Conservation (phyloP, 30 jellyfish, hydroid and myxozoan genomes). For the Chironex yamaguchii region DNA sequence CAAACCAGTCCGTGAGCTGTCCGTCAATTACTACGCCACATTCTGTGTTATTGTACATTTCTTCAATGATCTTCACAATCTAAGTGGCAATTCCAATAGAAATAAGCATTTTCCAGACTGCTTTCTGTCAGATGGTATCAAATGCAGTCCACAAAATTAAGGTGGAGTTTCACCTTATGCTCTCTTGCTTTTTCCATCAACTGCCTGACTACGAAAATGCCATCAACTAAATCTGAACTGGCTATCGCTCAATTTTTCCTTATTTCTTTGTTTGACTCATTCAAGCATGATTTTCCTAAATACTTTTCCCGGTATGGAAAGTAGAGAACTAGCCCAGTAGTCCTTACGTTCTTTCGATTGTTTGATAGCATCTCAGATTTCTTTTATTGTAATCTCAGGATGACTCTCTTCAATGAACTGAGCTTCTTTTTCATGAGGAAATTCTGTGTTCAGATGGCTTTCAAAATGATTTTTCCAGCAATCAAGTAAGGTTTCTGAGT, state of each 20-base stretch:
- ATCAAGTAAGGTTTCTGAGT: too few relatives aligned
- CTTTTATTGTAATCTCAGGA: neutral
- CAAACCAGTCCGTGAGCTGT: conserved; percentile 58
- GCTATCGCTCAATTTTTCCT: neutral
- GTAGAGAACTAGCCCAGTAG: conserved; percentile 23
- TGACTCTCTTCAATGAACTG: neutral
- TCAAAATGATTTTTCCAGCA: conserved; percentile 45
- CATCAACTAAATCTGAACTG: conserved; percentile 49
- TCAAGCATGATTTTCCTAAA: conserved; percentile 22
- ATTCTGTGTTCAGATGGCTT: conserved; percentile 28
- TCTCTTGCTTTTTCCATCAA: conserved; percentile 51
- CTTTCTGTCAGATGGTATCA: conserved; percentile 58
- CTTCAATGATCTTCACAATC: conserved; percentile 25
- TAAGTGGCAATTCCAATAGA: conserved; percentile 29
- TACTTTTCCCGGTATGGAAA: conserved; percentile 43
- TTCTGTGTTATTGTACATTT: conserved; percentile 34
- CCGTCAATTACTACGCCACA: conserved; percentile 61
- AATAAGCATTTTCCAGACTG: conserved; percentile 32
- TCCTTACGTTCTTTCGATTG: conserved; percentile 8
- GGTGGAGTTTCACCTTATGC: conserved; percentile 40
- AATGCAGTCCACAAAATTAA: conserved; percentile 58
- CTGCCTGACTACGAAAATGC: conserved; percentile 39
- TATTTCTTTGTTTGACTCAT: conserved; percentile 10
- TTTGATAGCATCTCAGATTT: neutral
- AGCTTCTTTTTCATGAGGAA: conserved; percentile 31